Conservation (phyloP, 2,113 vertebrate genomes). For the Rafetus swinhoei region DNA sequence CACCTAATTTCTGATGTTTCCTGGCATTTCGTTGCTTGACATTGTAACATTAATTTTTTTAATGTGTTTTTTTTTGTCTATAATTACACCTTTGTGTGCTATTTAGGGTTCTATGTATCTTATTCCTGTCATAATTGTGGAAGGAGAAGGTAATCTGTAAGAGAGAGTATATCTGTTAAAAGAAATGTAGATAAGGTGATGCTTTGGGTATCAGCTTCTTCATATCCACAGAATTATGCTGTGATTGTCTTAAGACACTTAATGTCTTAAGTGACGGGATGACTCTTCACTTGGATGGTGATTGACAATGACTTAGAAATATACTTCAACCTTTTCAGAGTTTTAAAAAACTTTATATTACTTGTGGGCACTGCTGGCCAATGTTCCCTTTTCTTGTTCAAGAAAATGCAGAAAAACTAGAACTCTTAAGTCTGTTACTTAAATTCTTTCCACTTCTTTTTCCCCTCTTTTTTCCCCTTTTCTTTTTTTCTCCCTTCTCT, state of each 20-base stretch:
- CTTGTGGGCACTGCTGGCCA: neutral
- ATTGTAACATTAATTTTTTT: neutral
- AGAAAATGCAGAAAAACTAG: neutral
- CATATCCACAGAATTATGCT: neutral
- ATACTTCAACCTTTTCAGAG: neutral
- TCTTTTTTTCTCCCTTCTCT: neutral
- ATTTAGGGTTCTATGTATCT: neutral
- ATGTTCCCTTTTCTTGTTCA: neutral
- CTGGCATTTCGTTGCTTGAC: neutral
- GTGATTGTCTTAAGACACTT: neutral
- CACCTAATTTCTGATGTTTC: neutral
- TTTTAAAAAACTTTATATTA: neutral
- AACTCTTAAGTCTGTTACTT: neutral
- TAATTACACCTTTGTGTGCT: neutral
- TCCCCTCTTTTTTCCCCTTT: too few relatives aligned
- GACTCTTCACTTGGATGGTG: neutral
- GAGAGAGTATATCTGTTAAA: neutral
- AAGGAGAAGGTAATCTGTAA: neutral
- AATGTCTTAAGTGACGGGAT: neutral
- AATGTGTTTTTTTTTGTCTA: neutral
- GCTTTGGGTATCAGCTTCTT: neutral
- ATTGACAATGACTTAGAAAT: neutral
- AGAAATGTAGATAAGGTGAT: neutral
- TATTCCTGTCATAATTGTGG: rapidly evolving
- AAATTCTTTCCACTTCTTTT: neutral